These are phyloP conservation scores for Genyomyrus donnyi DNA, from an alignment of 2,113 vertebrate species.

Conservation along the genomic window DNA sequence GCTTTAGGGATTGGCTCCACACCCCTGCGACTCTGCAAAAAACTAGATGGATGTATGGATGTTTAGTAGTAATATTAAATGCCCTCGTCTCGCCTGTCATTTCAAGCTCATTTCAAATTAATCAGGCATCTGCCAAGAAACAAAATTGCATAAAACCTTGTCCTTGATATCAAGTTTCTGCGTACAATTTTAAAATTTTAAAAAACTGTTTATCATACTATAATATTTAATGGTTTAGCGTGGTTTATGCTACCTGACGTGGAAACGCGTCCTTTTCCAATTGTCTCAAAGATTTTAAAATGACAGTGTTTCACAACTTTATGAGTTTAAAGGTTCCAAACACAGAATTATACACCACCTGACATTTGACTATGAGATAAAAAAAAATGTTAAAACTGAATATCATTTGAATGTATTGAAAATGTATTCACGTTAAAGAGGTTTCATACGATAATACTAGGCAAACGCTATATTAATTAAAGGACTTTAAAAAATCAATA, in stretches of 20 bases:
- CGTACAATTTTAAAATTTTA: background rate
- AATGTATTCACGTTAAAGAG: background rate
- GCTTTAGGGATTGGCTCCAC: background rate
- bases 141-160: background rate
- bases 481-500: background rate
- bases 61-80: background rate
- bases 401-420: background rate
- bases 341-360: background rate
- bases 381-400: background rate
- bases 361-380: background rate
- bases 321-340: background rate
- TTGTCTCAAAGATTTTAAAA: background rate
- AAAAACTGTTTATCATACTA: background rate
- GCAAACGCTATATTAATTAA: background rate
- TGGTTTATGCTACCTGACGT: background rate
- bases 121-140: background rate
- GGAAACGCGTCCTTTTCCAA: background rate
- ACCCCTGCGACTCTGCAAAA: background rate
- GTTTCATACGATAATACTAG: background rate
- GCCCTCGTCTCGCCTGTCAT: background rate
- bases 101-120: background rate
- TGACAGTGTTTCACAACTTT: background rate
- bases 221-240: background rate
- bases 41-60: background rate
- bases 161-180: background rate